Evolutionary conservation across 2,797 vertebrate species (phyloP), one percentile per base, ranked within the genome.

Genomic region (Clarias platycephalus): DNA sequence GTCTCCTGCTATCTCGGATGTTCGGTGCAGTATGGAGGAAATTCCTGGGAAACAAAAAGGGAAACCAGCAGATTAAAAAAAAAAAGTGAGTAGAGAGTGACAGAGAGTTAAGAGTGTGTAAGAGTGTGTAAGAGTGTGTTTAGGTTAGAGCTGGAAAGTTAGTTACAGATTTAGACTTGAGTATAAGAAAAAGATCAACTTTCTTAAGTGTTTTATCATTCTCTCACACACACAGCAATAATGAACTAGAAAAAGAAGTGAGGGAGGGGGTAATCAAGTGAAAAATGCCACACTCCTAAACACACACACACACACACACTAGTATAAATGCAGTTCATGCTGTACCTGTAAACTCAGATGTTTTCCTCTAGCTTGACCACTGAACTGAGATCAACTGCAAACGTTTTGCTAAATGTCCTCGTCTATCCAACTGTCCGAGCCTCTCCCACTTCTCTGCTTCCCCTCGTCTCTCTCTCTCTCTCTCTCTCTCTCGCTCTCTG

Each of bases 131-230:
- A 0, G 55, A 24, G 74, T 31, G 72, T 40, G 58, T 55, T 71
- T 70, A 16, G 60, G 75, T n/a, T 37, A n/a, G n/a, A 82, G 53
- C 53, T 74, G 16, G 24, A 34, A 60, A 58, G 49, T 34, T 44
- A 70, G 57, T 57, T 76, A 70, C 5, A 76, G 40, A 80, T 82
- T 24, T 3, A 5, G 10, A 24, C n/a, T 26, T 20, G n/a, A 66
- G 57, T 16, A 31, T 63, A 72, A 77, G 83, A 89, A 88, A 92
- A 87, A 31, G 58, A 88, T 90, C 88, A 88, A 92, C 91, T 93
- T 94, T 92, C 93, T 93, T 18, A 75, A 58, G 9, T 60, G 53
- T n/a, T 28, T 28, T 62, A 84, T 80, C 83, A 58, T 28, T n/a
- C 18, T 67, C 63, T 63, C 53, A 60, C 64, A 60, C 64, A 80